Evolutionary conservation across 2,797 vertebrate genomes (phyloP).

Genomic region (Poeciliopsis presidionis): DNA sequence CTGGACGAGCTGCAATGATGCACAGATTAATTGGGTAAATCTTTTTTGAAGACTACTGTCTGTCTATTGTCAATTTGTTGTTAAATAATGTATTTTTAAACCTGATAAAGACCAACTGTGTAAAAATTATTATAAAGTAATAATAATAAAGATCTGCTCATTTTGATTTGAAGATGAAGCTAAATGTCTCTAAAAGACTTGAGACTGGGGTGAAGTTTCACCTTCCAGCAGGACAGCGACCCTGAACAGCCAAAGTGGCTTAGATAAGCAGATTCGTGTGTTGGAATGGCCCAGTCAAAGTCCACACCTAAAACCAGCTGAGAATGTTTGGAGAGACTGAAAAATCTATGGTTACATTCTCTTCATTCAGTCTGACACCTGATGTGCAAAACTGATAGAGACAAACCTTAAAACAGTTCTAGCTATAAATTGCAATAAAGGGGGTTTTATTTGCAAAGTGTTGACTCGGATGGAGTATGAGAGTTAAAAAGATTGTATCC

Average conservation of each 20-base stretch:
- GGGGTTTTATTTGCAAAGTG: background rate
- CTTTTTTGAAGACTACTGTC: background rate
- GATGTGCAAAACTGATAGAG: background rate
- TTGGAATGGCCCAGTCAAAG: slow-evolving; percentile 2
- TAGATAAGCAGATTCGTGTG: background rate
- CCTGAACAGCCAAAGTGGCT: background rate
- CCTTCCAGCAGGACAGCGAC: background rate
- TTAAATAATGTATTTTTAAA: background rate
- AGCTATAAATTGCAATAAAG: background rate
- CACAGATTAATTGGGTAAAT: background rate
- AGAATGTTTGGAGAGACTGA: background rate
- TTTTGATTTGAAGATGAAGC: background rate
- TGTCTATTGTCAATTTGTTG: background rate
- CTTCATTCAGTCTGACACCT: background rate
- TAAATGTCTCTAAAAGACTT: background rate
- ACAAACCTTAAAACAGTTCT: background rate
- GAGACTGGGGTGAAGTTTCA: background rate
- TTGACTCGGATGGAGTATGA: background rate
- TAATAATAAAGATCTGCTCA: background rate
- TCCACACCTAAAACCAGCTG: background rate
- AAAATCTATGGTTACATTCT: background rate
- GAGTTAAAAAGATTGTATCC: background rate
- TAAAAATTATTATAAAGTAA: background rate
- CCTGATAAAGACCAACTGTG: background rate
- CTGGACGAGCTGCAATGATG: background rate